Conservation (phyloP, 30 jellyfish, hydroid and myxozoan genomes). For the Clytia hemisphaerica region DNA sequence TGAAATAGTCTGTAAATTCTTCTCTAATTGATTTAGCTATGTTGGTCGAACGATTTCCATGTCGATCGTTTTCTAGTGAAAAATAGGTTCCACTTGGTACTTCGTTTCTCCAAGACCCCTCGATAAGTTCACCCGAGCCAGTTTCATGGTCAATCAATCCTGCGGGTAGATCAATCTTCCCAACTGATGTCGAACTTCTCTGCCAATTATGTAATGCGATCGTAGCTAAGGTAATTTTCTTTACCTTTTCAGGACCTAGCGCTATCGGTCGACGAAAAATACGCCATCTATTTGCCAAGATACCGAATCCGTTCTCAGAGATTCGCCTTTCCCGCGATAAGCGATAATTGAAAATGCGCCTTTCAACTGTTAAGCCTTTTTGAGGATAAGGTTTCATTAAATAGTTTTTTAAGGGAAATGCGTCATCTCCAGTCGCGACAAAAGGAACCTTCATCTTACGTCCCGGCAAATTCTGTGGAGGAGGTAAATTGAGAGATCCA, state of each 20-base stretch:
- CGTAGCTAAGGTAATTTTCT: constrained; percentile 31
- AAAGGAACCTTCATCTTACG: not conserved
- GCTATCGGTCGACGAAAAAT: constrained; percentile 37
- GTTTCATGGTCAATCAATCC: constrained; percentile 46
- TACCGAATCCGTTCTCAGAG: constrained; percentile 46
- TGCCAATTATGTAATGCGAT: constrained; percentile 40
- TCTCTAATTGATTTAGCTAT: not conserved
- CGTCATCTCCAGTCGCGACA: constrained; percentile 7
- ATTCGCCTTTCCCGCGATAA: constrained; percentile 4
- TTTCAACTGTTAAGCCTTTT: not conserved
- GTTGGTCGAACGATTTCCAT: constrained; percentile 1
- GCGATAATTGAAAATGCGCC: not conserved
- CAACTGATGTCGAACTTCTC: constrained; percentile 19
- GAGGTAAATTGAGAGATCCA: constrained; percentile 1
- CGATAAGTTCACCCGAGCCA: constrained; percentile 22
- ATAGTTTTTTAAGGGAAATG: not conserved
- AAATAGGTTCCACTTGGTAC: not conserved
- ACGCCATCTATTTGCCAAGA: constrained; percentile 42
- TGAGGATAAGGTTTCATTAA: constrained; percentile 12
- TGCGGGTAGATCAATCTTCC: constrained; percentile 15
- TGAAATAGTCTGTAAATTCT: constrained; percentile 4
- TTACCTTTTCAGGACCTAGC: constrained; percentile 26
- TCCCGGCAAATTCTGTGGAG: not conserved
- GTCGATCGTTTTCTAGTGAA: not conserved
- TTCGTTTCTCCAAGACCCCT: constrained; percentile 47